Base-by-base conservation (phyloP, 2,888 invertebrate genomes). In the Caenorhabditis angaria region DNA sequence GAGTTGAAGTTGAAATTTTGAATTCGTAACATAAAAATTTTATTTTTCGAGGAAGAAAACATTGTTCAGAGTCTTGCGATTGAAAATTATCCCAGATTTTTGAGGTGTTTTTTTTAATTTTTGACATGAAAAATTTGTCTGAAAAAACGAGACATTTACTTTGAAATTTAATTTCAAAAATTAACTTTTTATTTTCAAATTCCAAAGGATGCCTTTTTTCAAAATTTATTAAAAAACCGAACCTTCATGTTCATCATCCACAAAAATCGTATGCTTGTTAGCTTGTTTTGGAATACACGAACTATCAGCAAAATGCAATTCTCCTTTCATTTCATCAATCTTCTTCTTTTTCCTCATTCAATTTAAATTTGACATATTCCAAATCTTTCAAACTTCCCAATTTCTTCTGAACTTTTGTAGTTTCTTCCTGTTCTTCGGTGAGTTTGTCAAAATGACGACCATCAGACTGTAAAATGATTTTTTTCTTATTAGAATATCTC, bases 311-410 rank as follows among this genome's bases (percentile, higher is more conserved):
- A 85, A 76, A 62, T 84, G 85, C 10, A 86, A 70, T 57, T 76
- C 76, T 8, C 82, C 66, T 59, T 84, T 82, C 70, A 86, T 68
- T 48, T 82, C 82, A 12, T 80, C 83, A 56, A 87, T 85, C 66
- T 83, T 85, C 82, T 84, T 83, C 85, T 28, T 77, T 78, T 65
- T 87, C 87, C 55, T 78, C 65, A 22, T 76, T 67, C 20, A 86
- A 75, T 55, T 95, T 95, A 90, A 93, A 93, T 41, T 92, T 91
- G 18, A 97, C 91, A 83, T 97, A 99, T 82, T 93, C 93, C 10
- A 94, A 89, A 88, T 97, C 96, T 88, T 95, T 95, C 0, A 93
- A 93, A 35, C 87, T 93, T 93, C 97, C 94, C 63, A 97, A 88
- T 71, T 93, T 92, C 57, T 93, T 89, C 88, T 97, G 97, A 2